phyloP scores from a whole-genome alignment of 2,797 vertebrate genomes.

The Typhlichthys subterraneus region DNA sequence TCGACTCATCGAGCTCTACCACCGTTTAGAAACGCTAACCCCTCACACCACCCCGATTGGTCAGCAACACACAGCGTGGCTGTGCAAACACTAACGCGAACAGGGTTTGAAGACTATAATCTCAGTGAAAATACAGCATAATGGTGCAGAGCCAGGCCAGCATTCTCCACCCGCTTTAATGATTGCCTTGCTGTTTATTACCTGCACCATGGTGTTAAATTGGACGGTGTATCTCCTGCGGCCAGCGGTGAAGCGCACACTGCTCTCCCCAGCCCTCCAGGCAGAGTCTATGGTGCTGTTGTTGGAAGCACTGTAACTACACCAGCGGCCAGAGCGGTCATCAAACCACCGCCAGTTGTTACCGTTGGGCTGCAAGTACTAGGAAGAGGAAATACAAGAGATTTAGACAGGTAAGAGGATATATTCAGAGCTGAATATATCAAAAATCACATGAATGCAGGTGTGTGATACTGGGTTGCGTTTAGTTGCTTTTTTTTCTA shows the following conservation, averaged over 20 bases:
- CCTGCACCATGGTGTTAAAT: slow-evolving; percentile 98
- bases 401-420: not conserved
- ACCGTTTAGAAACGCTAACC: too few species aligned
- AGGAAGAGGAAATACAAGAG: slow-evolving; percentile 6
- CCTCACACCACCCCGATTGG: too few species aligned
- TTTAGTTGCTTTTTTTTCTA: slow-evolving; percentile 36
- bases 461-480: slow-evolving; percentile 2
- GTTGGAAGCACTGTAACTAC: slow-evolving; percentile 96
- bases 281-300: slow-evolving; percentile 96
- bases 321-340: slow-evolving; percentile 96
- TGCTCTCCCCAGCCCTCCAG: slow-evolving; percentile 92
- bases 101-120: too few species aligned
- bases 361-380: slow-evolving; percentile 94
- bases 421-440: too few species aligned
- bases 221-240: slow-evolving; percentile 95
- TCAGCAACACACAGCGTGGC: too few species aligned
- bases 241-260: slow-evolving; percentile 93
- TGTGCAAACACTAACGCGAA: too few species aligned
- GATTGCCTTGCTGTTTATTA: slow-evolving; percentile 43
- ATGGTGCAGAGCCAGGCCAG: too few species aligned
- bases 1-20: too few species aligned
- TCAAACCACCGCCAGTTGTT: slow-evolving; percentile 99
- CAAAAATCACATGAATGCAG: too few species aligned
- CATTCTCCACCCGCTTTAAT: too few species aligned
- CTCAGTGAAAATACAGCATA: too few species aligned